phyloP scores from a whole-genome alignment of 2,113 vertebrate genomes.

The Gobiocypris rarus region DNA sequence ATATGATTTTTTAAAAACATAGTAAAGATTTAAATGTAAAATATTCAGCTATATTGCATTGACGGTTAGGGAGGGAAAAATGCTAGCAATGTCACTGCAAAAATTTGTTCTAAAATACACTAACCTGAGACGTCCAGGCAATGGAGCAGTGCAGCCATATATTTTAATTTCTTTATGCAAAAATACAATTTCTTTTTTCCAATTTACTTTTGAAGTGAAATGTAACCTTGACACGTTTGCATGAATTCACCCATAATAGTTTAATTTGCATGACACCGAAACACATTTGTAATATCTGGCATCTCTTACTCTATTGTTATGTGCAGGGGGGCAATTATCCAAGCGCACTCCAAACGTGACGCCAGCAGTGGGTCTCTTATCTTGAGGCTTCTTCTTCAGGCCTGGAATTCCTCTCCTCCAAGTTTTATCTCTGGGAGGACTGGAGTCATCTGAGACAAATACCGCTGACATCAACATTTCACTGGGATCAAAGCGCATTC shows the following conservation, averaged over 20 bases:
- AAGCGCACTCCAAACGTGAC: constrained; percentile 93
- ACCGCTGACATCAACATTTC: constrained; percentile 33
- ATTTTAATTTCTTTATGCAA: neutral
- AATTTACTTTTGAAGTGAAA: neutral
- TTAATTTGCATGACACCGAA: neutral
- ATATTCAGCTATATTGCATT: no score
- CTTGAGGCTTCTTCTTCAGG: constrained; percentile 93
- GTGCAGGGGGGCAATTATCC: constrained; percentile 94
- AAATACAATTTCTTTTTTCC: neutral
- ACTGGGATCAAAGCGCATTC: constrained; percentile 63
- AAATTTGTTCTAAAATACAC: no score
- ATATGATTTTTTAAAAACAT: neutral
- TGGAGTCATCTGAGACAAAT: constrained; percentile 85
- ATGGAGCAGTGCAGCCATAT: no score
- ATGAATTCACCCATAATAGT: neutral
- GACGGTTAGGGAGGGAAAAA: no score
- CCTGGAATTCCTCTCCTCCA: constrained; percentile 93
- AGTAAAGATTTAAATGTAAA: no score
- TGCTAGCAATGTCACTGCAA: no score
- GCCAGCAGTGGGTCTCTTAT: constrained; percentile 86
- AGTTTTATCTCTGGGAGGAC: constrained; percentile 93
- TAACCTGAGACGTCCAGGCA: no score
- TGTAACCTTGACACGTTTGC: neutral
- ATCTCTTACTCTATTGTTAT: constrained; percentile 85
- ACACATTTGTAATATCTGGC: neutral